Base-by-base conservation (phyloP, 2,888 invertebrate species). In the Protophormia terraenovae region DNA sequence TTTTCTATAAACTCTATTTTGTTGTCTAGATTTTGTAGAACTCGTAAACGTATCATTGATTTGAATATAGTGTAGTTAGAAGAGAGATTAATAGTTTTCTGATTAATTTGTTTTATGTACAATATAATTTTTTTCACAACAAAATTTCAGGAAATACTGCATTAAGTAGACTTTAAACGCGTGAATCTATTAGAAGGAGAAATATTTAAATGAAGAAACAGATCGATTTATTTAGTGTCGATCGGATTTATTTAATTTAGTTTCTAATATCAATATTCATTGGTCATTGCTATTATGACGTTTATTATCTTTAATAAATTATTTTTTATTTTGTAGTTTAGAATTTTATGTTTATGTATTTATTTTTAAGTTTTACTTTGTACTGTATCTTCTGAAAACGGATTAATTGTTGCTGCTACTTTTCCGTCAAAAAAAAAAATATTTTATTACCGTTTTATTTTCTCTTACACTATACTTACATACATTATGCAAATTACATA, bases 321-420 rank as follows among this genome's bases (percentile, higher is more conserved):
- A 35, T 29, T 35, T 50, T 69, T 22, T 58, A 2, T 84, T 67
- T 75, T 47, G 62, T 84, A 73, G 69, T 50, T 60, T 84, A 79
- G 71, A 38, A 53, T 60, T 12, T 22, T 22, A 50, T 1, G 10
- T 22, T 2, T 2, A 62, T 72, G 45, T 62, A 60, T 16, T 53
- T 67, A 67, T 29, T 58, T 8, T 4, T 47, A 19, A 22, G 16
- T 71, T 72, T 47, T 14, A 27, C 35, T 60, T 67, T 1, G 64
- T 47, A 71, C 53, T 72, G 32, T 76, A 55, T 78, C 53, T 69
- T 71, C 50, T 71, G 50, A 58, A 32, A 71, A 83, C 76, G 79
- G 82, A 83, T 81, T 83, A 83, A 87, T 87, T 87, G 87, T 84
- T 87, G 87, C 87, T 87, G 87, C 87, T 87, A 85, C 87, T 84